phyloP scores from a whole-genome alignment of 2,888 invertebrate species.

The Allygus modestus region DNA sequence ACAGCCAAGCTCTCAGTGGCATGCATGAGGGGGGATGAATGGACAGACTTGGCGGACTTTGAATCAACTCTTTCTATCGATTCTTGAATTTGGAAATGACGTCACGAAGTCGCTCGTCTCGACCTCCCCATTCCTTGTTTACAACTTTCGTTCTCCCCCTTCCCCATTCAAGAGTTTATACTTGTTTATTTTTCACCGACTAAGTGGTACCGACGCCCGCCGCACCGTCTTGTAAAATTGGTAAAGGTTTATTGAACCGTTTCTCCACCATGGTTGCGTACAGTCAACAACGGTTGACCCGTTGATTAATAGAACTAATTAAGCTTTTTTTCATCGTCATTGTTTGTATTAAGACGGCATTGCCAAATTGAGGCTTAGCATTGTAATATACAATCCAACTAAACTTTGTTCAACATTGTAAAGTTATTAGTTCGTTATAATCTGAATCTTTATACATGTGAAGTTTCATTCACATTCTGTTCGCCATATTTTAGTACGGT shows the following conservation, averaged over 20 bases:
- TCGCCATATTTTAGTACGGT: too few species aligned
- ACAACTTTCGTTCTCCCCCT: constrained; percentile 1
- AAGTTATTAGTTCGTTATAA: too few species aligned
- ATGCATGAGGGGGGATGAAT: neutral
- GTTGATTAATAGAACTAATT: too few species aligned
- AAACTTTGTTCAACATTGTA: too few species aligned
- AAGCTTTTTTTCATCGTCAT: too few species aligned
- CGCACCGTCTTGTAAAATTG: neutral
- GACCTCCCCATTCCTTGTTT: neutral
- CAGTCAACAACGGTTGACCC: neutral
- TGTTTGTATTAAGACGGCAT: too few species aligned
- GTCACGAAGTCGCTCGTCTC: neutral
- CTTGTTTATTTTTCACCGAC: neutral
- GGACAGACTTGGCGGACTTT: neutral
- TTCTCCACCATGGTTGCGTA: neutral
- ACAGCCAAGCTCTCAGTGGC: neutral
- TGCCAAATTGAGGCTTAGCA: too few species aligned
- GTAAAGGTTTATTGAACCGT: neutral
- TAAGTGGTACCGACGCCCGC: neutral
- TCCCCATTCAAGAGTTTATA: neutral
- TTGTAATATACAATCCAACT: too few species aligned
- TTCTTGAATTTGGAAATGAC: constrained; percentile 27
- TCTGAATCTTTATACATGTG: too few species aligned
- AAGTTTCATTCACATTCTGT: too few species aligned
- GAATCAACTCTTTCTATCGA: constrained; percentile 26